Evolutionary conservation across 2,797 vertebrate species (phyloP).

Genomic region (Limnodromus scolopaceus): DNA sequence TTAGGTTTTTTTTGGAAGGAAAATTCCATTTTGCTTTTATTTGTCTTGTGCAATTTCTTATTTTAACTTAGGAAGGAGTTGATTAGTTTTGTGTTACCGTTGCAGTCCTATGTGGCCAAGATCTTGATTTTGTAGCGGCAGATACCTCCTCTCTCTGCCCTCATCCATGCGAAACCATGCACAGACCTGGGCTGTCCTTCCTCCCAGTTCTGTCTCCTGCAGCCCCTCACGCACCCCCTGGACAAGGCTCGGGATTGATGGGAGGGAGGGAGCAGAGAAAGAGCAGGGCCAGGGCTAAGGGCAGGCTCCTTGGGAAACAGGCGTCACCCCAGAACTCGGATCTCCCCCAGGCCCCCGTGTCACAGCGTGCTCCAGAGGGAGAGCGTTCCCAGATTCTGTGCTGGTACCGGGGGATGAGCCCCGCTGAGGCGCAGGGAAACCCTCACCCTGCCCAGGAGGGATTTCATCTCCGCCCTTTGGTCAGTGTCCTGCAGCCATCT

Average conservation of each 20-base stretch:
- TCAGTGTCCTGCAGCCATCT: neutral
- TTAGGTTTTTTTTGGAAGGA: neutral
- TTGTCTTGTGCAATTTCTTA: neutral
- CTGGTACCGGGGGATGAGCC: neutral
- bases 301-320: neutral
- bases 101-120: neutral
- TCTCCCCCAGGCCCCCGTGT: neutral
- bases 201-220: neutral
- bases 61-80: neutral
- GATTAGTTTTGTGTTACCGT: neutral
- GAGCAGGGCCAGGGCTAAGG: neutral
- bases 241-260: neutral
- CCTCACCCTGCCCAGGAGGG: neutral
- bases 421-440: neutral
- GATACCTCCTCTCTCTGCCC: neutral
- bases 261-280: neutral
- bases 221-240: neutral
- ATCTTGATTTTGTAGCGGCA: neutral
- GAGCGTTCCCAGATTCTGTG: neutral
- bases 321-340: too few relatives aligned
- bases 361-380: neutral
- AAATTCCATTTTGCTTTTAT: fast-evolving
- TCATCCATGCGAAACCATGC: neutral
- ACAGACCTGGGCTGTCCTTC: neutral
- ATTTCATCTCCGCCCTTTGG: neutral